Percentiles rank a stretch among this genome's conserved stretches.
phyloP scores from a whole-genome alignment of 2,113 vertebrate species.

The Bucco capensis region DNA sequence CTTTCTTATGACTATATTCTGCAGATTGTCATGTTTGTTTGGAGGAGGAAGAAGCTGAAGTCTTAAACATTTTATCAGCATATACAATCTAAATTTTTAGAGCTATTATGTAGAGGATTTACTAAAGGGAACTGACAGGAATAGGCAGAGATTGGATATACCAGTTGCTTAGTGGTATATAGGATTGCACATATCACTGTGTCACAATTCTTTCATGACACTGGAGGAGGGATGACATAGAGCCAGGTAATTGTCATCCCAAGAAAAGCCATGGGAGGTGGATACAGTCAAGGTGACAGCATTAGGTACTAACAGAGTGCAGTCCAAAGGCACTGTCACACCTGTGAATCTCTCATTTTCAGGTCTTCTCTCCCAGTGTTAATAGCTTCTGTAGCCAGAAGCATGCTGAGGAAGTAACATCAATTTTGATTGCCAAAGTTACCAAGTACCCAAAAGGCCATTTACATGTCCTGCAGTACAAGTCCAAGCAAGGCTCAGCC shows the following conservation, averaged over 20 bases:
- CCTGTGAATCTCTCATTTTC: background rate
- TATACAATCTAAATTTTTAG: background rate
- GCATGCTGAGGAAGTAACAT: background rate
- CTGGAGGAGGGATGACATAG: background rate
- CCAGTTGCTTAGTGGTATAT: background rate
- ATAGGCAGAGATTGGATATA: background rate
- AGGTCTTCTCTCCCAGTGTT: background rate
- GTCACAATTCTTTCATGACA: background rate
- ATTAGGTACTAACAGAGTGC: background rate
- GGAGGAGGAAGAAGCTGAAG: background rate
- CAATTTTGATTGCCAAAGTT: background rate
- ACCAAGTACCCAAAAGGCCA: background rate
- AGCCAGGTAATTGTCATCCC: background rate
- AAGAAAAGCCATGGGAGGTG: background rate
- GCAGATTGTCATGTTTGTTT: background rate
- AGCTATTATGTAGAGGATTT: background rate
- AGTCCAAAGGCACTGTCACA: background rate
- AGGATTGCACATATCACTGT: background rate
- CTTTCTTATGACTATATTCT: background rate
- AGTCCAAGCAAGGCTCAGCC: background rate
- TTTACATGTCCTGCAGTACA: background rate
- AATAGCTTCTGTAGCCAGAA: background rate
- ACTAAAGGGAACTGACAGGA: background rate
- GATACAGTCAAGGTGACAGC: background rate
- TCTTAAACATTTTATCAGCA: background rate